phyloP scores from a whole-genome alignment of 1,140 invertebrate genomes.

The Scaptomyza graminum region DNA sequence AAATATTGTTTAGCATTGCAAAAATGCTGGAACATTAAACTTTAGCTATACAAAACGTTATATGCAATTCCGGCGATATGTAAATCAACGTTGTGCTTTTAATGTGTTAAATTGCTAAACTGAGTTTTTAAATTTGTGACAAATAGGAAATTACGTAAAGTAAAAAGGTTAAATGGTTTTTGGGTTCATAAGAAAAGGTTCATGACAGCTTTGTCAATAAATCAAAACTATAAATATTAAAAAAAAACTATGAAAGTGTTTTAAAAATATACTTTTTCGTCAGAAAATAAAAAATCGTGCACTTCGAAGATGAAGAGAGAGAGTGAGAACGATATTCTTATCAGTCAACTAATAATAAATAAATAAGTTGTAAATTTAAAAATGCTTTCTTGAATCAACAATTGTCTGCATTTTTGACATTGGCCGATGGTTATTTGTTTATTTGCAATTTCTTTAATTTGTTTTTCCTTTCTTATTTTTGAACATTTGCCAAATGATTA shows the following conservation, averaged over 20 bases:
- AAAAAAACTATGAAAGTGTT: background rate
- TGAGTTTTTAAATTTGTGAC: too few relatives aligned
- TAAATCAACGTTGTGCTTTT: background rate
- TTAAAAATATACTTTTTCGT: conserved; percentile 1
- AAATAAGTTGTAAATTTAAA: background rate
- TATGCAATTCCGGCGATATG: background rate
- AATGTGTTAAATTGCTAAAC: background rate
- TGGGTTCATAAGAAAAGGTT: too few relatives aligned
- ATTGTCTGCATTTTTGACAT: conserved; percentile 66
- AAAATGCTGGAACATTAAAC: background rate
- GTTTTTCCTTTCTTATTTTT: conserved; percentile 43
- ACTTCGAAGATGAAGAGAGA: background rate
- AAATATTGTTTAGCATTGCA: background rate
- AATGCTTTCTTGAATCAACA: conserved; percentile 17
- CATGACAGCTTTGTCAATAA: background rate
- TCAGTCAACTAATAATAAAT: conserved; percentile 9
- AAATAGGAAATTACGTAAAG: background rate
- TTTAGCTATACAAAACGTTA: background rate
- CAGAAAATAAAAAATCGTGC: background rate
- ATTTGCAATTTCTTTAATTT: conserved; percentile 30
- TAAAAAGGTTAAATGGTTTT: too few relatives aligned
- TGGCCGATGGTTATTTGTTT: conserved; percentile 49
- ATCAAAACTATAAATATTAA: too few relatives aligned
- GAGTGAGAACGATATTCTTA: conserved; percentile 7
- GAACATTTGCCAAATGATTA: conserved; percentile 63